phyloP scores from a whole-genome alignment of 2,888 invertebrate species.

The Meiosimyza platycephala region DNA sequence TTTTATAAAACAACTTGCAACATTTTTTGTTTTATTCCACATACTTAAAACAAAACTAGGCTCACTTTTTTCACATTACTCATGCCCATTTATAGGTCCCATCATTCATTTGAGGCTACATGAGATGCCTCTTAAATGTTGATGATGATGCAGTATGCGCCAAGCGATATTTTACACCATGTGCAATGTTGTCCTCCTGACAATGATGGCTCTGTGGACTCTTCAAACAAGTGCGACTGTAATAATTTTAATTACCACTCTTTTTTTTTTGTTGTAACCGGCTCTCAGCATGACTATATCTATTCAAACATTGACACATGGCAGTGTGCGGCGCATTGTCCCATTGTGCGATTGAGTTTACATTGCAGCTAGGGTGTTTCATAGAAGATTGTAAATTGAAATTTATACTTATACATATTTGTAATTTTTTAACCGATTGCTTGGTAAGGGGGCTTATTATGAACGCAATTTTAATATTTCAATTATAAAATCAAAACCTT shows the following conservation, averaged over 20 bases:
- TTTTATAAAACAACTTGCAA: neutral
- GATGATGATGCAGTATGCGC: neutral
- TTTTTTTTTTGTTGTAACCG: conserved; percentile 4
- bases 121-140: neutral
- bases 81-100: no score
- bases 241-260: conserved; percentile 59
- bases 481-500: no score
- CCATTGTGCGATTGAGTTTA: no score
- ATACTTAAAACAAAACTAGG: neutral
- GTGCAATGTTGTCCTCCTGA: no score
- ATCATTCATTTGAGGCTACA: neutral
- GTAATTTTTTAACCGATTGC: no score
- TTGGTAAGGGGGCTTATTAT: no score
- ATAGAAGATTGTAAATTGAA: no score
- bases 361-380: no score
- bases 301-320: conserved; percentile 6
- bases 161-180: no score
- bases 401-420: no score
- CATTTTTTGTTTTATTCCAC: neutral
- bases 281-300: neutral
- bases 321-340: neutral
- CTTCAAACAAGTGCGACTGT: conserved; percentile 42
- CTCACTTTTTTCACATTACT: neutral
- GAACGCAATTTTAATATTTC: no score
- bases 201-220: neutral